Evolutionary conservation across 2,113 vertebrate species (phyloP), one percentile per base, ranked within the genome.

Genomic region (Cnemophilus loriae): DNA sequence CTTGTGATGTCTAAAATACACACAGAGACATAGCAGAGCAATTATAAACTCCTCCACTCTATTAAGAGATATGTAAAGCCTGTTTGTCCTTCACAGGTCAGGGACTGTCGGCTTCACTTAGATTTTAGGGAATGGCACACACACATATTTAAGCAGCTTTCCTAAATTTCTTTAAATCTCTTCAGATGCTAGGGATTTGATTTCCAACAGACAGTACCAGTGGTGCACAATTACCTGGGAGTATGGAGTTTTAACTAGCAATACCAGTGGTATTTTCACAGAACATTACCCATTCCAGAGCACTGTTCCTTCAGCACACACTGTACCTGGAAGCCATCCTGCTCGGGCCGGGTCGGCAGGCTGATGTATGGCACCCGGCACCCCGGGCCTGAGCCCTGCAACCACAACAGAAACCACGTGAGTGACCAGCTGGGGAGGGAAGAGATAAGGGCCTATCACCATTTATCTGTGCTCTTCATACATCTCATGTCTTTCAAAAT

Each of bases 291-390:
- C n/a, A 13, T 9, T 53, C 33, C 65, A 73, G 13, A 59, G 23
- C 76, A 44, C 22, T 52, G 24, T 4, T 53, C 30, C 56, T 50
- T 39, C 19, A 59, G 44, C 27, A 32, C 53, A 39, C 23, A 93
- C 89, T 44, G 44, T 98, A 98, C 98, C 98, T 98, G 98, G 94
- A 98, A 98, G 44, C 89, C 37, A 8, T 97, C 97, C 47, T 97
- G 97, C 63, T 97, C 97, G 0, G 96, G 78, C 39, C 49, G 95
- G 1, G 96, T 9, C 0, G 97, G 92, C 9, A 98, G 77, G 15
- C 84, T 96, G 91, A 98, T 89, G 63, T 98, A 98, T 0, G 98
- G 98, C 42, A 98, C 92, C 22, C 53, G 96, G 64, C 97, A 97
- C 7, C 24, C 86, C 3, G 84, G 57, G 16, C 60, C 76, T 0